Evolutionary conservation across 2,113 vertebrate species (phyloP).

Genomic region (Mirounga angustirostris): DNA sequence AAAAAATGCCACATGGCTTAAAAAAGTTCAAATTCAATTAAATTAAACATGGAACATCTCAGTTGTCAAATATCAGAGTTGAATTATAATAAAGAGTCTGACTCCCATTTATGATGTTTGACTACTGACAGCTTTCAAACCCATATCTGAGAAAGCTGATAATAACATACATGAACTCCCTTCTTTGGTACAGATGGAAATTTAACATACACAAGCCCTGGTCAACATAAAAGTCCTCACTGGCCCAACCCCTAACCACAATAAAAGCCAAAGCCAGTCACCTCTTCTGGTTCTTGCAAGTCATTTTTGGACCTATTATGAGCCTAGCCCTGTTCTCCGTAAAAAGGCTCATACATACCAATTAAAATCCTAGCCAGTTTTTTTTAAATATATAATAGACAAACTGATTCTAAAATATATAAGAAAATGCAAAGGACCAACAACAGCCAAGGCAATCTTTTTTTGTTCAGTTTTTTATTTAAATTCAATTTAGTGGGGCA

Average conservation of each 20-base stretch:
- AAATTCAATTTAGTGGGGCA: neutral
- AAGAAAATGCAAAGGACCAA: neutral
- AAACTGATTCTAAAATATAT: neutral
- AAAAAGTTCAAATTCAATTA: neutral
- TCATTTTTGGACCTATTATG: neutral
- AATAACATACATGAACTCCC: neutral
- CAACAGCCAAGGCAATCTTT: neutral
- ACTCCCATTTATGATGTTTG: neutral
- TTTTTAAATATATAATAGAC: neutral
- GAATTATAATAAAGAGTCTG: neutral
- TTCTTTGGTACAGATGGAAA: neutral
- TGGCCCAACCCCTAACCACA: neutral
- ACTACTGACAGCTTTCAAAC: neutral
- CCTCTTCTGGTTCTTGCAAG: neutral
- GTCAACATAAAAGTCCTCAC: neutral
- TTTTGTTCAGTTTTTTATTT: neutral
- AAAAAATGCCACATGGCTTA: neutral
- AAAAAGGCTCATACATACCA: neutral
- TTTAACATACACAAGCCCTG: neutral
- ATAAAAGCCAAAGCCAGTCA: neutral
- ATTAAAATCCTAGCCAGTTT: neutral
- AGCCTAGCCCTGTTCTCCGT: neutral
- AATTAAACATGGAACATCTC: neutral
- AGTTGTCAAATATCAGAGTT: neutral
- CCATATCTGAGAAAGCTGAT: neutral